Base-by-base conservation (phyloP, 2,888 invertebrate genomes). In the Philereme transversata region DNA sequence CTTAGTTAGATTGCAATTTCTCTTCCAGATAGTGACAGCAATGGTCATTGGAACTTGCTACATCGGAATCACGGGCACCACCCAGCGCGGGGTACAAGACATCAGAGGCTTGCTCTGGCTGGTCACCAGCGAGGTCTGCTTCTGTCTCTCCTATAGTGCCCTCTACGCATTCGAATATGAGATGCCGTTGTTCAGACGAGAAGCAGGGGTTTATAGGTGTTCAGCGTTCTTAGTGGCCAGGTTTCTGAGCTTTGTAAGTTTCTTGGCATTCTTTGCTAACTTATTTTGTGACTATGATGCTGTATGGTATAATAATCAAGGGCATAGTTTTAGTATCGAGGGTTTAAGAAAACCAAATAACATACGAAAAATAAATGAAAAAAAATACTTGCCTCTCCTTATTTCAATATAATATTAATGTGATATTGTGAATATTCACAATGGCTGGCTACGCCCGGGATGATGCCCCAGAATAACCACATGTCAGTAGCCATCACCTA, bases 21-120 rank as follows among this genome's bases (percentile, higher is more conserved):
- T 5, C 11, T 72, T 73, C 22, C 74, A 91, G 91, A 60, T 87
- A 57, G 76, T 90, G n/a, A 87, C 93, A 0, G 79, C 91, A 2
- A 55, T 88, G n/a, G 82, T 92, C 33, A 79, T 93, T 11, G 81
- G 78, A 1, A 78, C 84, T 0, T 91, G 90, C 60, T 93, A 88
- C 75, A 69, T 81, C 0, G 92, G 90, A 0, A 83, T 86, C 22
- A 76, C 87, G 1, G 89, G 92, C 0, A 82, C 81, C 1, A 92
- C 87, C 0, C 93, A 93, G 68, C 76, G 78, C 0, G 93, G 93
- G 0, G 79, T 93, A 1, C 93, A 93, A 67, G 87, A 90, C 63
- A 71, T 90, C 4, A 76, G 89, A 10, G 93, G 93, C 0, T 84
- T 91, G 43, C 82, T 93, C 6, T 93, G 93, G 88, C 74, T 93